Base-by-base conservation (phyloP, 2,888 invertebrate species). In the Neuroscelio doddi region DNA sequence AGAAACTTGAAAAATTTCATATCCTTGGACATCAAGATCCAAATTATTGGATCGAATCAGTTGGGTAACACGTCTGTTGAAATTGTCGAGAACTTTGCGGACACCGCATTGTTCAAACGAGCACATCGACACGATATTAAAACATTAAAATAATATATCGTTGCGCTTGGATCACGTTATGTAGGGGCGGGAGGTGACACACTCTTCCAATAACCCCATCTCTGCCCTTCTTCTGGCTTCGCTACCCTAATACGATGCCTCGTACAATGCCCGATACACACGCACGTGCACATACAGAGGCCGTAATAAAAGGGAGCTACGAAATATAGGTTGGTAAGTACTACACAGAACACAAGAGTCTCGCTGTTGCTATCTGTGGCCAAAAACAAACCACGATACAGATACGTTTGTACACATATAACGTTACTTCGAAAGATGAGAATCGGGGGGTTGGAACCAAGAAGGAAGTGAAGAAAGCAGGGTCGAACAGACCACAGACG, bases 91-190 rank as follows among this genome's bases (percentile, higher is more conserved):
- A 74, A 73, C 69, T 64, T 69, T 53, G 52, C 57, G 68, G 80
- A 79, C 81, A 72, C 81, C 82, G 75, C 76, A 68, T 81, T 82
- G 80, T 77, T 74, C 75, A 73, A 82, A 82, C 80, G 82, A 80
- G 80, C 79, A 69, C 71, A 68, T 68, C 75, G 80, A 82, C 82
- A 80, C 81, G 82, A 82, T 82, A 82, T 82, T 82, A 82, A 82
- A 82, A 82, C 82, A 82, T 82, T 81, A 82, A 82, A 81, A 80
- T 82, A 81, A 82, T 78, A 78, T 82, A 82, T 79, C 67, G 78
- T 64, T 73, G 65, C 56, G 72, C 68, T 64, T 42, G 74, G 72
- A 77, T 76, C 76, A 74, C 74, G 76, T 76, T 72, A 75, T 73
- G 74, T 47, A 24, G 46, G 42, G 55, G 51, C 44, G 55, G 67